Evolutionary conservation across 2,888 invertebrate genomes (phyloP).

Genomic region (Trissonchulus sp.): DNA sequence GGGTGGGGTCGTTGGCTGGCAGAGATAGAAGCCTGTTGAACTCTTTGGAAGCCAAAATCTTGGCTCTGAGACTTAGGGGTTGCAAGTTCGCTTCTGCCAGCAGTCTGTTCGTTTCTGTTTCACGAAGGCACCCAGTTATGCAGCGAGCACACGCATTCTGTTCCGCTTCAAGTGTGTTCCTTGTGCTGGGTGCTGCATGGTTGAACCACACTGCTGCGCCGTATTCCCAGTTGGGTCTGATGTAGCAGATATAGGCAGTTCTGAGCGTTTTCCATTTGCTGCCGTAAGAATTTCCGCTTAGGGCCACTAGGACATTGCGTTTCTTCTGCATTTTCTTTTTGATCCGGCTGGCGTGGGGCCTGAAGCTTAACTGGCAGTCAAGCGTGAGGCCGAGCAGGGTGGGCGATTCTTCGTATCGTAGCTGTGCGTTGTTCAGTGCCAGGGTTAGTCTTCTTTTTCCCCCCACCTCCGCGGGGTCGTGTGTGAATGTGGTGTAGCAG

Average conservation of each 20-base stretch:
- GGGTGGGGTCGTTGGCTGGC: neutral
- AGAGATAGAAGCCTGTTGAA: neutral
- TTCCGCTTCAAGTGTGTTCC: neutral
- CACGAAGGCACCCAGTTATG: neutral
- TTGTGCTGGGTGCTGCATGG: neutral
- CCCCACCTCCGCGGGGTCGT: neutral
- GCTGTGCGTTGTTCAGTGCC: neutral
- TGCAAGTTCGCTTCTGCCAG: neutral
- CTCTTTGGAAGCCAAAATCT: neutral
- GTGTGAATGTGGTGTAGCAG: neutral
- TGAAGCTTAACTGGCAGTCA: neutral
- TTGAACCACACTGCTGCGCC: neutral
- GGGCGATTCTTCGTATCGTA: neutral
- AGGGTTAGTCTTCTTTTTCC: neutral
- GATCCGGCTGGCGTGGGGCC: neutral
- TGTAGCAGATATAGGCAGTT: slow-evolving; percentile 1
- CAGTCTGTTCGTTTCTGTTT: neutral
- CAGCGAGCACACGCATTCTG: neutral
- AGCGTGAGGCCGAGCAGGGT: neutral
- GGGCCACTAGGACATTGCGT: neutral
- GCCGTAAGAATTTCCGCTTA: neutral
- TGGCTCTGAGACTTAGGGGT: neutral
- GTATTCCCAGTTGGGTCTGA: neutral
- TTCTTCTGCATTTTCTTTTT: neutral
- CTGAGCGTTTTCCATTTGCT: neutral